Percentiles rank a stretch among this genome's conserved stretches.
Evolutionary conservation across 92 coral and sea anemone genomes (phyloP).

Genomic region (Desmophyllum pertusum): DNA sequence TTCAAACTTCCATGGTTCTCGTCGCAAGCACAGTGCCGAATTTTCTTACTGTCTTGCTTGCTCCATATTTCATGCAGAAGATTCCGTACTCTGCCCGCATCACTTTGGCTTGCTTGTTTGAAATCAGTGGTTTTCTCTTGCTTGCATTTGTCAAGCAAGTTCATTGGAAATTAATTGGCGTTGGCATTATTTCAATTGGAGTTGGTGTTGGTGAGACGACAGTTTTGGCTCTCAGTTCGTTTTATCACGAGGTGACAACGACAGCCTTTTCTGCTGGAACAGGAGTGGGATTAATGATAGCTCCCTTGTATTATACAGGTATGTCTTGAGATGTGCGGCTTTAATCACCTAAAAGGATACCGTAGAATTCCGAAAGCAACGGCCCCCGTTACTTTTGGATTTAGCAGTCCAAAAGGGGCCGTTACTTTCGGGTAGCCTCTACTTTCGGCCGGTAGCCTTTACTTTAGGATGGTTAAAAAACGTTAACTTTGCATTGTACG

Average conservation of each 20-base stretch:
- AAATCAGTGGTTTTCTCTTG: conserved; percentile 46
- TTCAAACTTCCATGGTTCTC: conserved; percentile 77
- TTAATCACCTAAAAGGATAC: background rate
- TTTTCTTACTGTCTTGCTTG: conserved; percentile 61
- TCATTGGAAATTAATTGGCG: conserved; percentile 77
- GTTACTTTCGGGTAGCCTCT: no score
- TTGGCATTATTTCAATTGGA: conserved; percentile 71
- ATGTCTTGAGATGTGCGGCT: no score
- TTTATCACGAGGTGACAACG: conserved; percentile 57
- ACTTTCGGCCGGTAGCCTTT: no score
- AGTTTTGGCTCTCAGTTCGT: conserved; percentile 69
- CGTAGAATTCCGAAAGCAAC: no score
- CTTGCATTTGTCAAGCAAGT: conserved; percentile 60
- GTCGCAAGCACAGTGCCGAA: conserved; percentile 56
- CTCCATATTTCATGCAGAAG: conserved; percentile 74
- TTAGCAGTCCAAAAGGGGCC: no score
- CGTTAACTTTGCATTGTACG: no score
- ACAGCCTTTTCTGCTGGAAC: conserved; percentile 80
- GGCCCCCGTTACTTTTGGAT: no score
- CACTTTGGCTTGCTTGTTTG: conserved; percentile 45
- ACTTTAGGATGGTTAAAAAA: no score
- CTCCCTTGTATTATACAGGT: conserved; percentile 83
- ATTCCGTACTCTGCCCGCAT: conserved; percentile 67
- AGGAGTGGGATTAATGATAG: conserved; percentile 64
- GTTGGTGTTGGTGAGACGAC: conserved; percentile 70